phyloP scores from a whole-genome alignment of 2,797 vertebrate genomes.

The Australoheros facetus region DNA sequence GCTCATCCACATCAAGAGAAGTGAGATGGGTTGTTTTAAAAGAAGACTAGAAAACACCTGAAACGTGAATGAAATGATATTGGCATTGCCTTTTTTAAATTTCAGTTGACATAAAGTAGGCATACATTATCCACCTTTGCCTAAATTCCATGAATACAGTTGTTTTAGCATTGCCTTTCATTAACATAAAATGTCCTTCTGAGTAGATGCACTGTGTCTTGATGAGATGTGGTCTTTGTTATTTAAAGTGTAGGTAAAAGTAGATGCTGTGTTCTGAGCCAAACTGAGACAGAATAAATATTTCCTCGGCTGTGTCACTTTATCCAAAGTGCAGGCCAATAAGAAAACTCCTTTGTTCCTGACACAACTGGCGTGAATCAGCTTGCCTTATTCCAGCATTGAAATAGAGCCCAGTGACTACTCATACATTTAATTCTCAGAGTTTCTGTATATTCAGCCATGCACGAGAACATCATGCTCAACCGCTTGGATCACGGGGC shows the following conservation, averaged over 20 bases:
- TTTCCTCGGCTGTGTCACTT: conserved; percentile 10
- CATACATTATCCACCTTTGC: not conserved
- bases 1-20: not conserved
- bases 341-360: conserved; percentile 15
- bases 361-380: conserved; percentile 10
- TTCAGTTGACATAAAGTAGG: conserved; percentile 12
- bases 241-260: not conserved
- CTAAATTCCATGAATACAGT: not conserved
- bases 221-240: conserved; percentile 6
- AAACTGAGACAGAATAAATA: conserved; percentile 6
- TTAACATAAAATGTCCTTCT: conserved; percentile 6
- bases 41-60: not conserved
- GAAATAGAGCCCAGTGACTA: conserved; percentile 14
- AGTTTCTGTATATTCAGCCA: conserved; percentile 18
- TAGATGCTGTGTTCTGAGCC: not conserved
- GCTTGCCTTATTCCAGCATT: conserved; percentile 9
- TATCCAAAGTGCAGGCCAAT: conserved; percentile 8
- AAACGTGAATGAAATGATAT: conserved; percentile 5
- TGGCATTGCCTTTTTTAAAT: not conserved
- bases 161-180: not conserved
- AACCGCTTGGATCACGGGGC: not conserved
- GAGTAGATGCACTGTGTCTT: not conserved
- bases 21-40: too few species aligned
- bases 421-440: conserved; percentile 8
- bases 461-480: conserved; percentile 45